A percentile compares a stretch with the other conserved stretches of the same genome.
phyloP scores from a whole-genome alignment of 2,888 invertebrate genomes.

The Philereme vetulata region DNA sequence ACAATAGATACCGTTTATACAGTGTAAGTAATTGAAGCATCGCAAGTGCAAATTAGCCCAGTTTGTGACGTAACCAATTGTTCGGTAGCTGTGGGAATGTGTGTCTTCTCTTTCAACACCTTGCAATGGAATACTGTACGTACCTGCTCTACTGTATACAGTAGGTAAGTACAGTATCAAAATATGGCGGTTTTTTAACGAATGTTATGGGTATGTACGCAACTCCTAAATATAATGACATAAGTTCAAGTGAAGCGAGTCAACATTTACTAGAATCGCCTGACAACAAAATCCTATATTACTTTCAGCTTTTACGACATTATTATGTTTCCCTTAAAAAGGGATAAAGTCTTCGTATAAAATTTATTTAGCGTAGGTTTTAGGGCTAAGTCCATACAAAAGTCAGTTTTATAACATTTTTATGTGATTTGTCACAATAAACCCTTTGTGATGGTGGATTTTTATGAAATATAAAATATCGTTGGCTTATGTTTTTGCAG shows the following conservation, averaged over 20 bases:
- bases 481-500: conserved; percentile 4
- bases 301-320: conserved; percentile 3
- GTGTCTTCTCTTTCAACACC: conserved; percentile 22
- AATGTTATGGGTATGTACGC: no score
- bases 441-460: conserved; percentile 23
- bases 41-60: conserved; percentile 35
- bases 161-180: no score
- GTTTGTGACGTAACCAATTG: conserved; percentile 34
- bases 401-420: conserved; percentile 30
- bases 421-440: conserved; percentile 31
- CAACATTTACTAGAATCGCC: no score
- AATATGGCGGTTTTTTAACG: no score
- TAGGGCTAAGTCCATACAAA: conserved; percentile 5
- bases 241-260: no score
- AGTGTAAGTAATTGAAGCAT: conserved; percentile 28
- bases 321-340: conserved; percentile 15
- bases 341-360: conserved; percentile 18
- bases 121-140: background rate
- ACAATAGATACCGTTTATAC: conserved; percentile 20
- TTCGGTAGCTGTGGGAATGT: conserved; percentile 21
- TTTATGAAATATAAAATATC: conserved; percentile 28
- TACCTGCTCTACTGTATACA: background rate
- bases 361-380: conserved; percentile 20
- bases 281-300: background rate
- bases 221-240: no score